phyloP scores from a whole-genome alignment of 1,140 invertebrate species.

The Melanaphis sacchari region DNA sequence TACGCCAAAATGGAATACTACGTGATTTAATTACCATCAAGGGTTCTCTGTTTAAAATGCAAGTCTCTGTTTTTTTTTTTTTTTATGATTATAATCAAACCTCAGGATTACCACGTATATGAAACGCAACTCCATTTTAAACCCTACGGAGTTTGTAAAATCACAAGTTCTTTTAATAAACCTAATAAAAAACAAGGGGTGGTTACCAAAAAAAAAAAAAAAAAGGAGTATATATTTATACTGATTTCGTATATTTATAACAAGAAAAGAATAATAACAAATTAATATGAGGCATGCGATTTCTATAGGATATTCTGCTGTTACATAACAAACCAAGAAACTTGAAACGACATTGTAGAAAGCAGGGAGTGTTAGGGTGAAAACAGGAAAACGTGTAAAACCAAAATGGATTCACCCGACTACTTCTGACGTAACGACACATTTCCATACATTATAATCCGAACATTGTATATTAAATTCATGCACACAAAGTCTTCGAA shows the following conservation, averaged over 20 bases:
- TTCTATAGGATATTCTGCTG: neutral
- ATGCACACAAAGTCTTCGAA: neutral
- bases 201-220: neutral
- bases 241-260: neutral
- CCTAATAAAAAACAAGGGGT: constrained; percentile 39
- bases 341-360: neutral
- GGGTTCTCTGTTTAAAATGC: constrained; percentile 20
- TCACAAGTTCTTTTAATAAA: constrained; percentile 40
- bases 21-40: constrained; percentile 50
- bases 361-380: neutral
- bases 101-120: neutral
- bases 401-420: constrained; percentile 16
- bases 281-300: neutral
- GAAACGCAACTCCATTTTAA: constrained; percentile 27
- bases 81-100: constrained; percentile 13
- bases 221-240: neutral
- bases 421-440: constrained; percentile 30
- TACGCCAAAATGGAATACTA: neutral
- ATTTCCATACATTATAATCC: constrained; percentile 30
- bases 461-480: neutral
- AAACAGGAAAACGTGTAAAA: neutral
- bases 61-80: neutral
- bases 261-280: constrained; percentile 11
- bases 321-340: constrained; percentile 8
- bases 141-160: constrained; percentile 20